Evolutionary conservation across 2,888 invertebrate genomes (phyloP).

Genomic region (Plagiodera versicolora): DNA sequence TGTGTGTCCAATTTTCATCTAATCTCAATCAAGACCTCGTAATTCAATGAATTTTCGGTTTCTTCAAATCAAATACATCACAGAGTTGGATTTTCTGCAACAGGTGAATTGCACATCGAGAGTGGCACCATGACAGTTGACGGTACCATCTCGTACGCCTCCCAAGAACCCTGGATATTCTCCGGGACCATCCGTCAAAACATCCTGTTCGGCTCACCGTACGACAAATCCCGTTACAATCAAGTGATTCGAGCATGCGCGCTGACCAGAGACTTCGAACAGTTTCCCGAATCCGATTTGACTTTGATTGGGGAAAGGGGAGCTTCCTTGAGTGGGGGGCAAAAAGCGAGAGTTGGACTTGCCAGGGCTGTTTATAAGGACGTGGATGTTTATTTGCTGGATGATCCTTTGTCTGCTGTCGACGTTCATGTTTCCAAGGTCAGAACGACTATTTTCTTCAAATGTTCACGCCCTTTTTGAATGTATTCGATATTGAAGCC

Average conservation of each 20-base stretch:
- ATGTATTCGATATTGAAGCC: too few relatives aligned
- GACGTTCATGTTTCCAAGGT: constrained; percentile 84
- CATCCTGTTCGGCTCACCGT: constrained; percentile 80
- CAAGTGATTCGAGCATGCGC: constrained; percentile 69
- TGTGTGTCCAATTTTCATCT: too few relatives aligned
- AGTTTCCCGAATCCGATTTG: constrained; percentile 75
- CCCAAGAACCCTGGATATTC: constrained; percentile 84
- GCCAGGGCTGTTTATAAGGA: constrained; percentile 82
- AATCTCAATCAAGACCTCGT: too few relatives aligned
- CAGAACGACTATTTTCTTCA: not conserved
- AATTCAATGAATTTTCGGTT: too few relatives aligned
- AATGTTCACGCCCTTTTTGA: not conserved
- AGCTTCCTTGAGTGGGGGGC: constrained; percentile 73
- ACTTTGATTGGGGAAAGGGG: constrained; percentile 77
- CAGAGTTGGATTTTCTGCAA: too few relatives aligned
- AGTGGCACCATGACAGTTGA: constrained; percentile 66
- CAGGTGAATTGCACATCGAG: constrained; percentile 40
- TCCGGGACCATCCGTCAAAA: constrained; percentile 83
- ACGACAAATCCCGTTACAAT: constrained; percentile 68
- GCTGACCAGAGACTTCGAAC: constrained; percentile 68
- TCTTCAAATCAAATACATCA: too few relatives aligned
- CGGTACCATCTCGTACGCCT: constrained; percentile 73
- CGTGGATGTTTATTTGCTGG: constrained; percentile 80
- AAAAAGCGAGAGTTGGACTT: constrained; percentile 82
- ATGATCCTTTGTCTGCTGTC: constrained; percentile 87